Conservation (phyloP, 2,888 invertebrate species). For the Agriopis marginaria region DNA sequence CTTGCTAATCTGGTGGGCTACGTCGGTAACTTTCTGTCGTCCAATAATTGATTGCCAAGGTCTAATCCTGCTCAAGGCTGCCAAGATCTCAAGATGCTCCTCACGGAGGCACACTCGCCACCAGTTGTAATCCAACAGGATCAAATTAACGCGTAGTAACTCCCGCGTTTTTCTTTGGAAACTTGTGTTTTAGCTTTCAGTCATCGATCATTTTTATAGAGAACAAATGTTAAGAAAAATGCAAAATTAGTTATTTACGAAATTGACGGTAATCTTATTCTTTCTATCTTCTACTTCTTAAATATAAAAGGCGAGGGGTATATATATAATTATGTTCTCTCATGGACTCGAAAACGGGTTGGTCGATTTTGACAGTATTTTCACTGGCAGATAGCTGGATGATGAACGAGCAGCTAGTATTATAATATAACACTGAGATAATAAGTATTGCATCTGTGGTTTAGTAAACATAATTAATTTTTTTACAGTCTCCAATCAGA, state of each 20-base stretch:
- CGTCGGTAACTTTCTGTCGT: neutral
- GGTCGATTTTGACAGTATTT: too few relatives aligned
- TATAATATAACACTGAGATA: too few relatives aligned
- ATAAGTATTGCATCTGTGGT: too few relatives aligned
- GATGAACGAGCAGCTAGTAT: too few relatives aligned
- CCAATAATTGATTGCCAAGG: neutral
- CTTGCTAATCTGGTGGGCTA: too few relatives aligned
- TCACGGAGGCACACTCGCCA: slow-evolving; percentile 73
- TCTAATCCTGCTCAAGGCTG: neutral
- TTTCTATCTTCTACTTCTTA: too few relatives aligned
- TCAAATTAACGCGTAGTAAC: slow-evolving; percentile 81
- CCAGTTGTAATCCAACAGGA: slow-evolving; percentile 78
- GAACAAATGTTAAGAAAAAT: neutral
- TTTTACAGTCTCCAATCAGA: too few relatives aligned
- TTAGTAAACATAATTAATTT: too few relatives aligned
- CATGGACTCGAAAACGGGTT: too few relatives aligned
- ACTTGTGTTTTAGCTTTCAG: slow-evolving; percentile 79
- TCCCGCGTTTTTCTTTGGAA: slow-evolving; percentile 81
- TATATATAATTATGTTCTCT: too few relatives aligned
- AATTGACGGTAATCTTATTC: neutral
- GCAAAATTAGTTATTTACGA: neutral
- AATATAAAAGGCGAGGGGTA: too few relatives aligned
- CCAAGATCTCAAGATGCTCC: slow-evolving; percentile 58
- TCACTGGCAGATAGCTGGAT: too few relatives aligned
- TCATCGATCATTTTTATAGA: neutral